phyloP scores from a whole-genome alignment of 1,140 invertebrate species.

The Listronotus oregonensis region DNA sequence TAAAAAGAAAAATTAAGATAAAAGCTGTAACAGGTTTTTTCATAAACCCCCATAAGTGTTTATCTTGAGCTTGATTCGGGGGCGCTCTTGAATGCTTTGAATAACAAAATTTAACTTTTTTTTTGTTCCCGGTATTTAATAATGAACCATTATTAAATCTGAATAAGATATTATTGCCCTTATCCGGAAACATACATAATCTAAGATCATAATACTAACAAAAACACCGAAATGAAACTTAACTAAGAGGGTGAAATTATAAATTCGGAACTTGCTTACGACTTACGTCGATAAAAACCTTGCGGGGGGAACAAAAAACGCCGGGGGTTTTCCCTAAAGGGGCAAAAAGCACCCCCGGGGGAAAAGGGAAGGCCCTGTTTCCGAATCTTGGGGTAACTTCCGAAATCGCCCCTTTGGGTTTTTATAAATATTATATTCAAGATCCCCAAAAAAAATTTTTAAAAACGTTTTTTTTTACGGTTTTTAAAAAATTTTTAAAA shows the following conservation, averaged over 20 bases:
- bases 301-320: conserved; percentile 6
- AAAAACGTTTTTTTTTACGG: too few species aligned
- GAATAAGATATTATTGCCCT: conserved; percentile 23
- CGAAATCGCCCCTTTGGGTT: too few species aligned
- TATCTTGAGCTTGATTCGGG: too few species aligned
- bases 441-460: too few species aligned
- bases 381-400: too few species aligned
- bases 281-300: conserved; percentile 25
- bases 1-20: too few species aligned
- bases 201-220: conserved; percentile 31
- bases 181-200: conserved; percentile 28
- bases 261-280: conserved; percentile 32
- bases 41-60: too few species aligned
- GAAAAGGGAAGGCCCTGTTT: too few species aligned
- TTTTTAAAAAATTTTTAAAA: too few species aligned
- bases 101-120: neutral
- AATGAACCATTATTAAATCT: conserved; percentile 27
- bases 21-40: too few species aligned
- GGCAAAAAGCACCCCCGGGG: conserved; percentile 6
- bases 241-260: conserved; percentile 32
- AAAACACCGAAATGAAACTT: conserved; percentile 35
- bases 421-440: too few species aligned
- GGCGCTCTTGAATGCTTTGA: neutral
- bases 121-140: conserved; percentile 15
- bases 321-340: conserved; percentile 13